Conservation (phyloP, 2,888 invertebrate genomes). For the Panzeria rudis region DNA sequence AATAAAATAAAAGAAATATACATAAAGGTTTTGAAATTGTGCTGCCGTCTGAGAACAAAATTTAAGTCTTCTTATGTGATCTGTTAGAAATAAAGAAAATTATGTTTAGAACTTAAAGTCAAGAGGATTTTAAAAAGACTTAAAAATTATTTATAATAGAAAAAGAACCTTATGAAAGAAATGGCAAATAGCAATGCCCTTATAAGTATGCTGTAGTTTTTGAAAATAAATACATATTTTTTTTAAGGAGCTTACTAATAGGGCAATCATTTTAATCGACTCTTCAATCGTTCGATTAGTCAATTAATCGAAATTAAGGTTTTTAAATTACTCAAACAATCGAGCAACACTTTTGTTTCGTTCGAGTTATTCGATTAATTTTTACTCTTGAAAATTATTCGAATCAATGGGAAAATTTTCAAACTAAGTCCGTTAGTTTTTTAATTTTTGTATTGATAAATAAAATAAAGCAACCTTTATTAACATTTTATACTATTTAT, state of each 20-base stretch:
- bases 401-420: no score
- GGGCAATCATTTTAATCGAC: no score
- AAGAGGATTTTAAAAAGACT: background rate
- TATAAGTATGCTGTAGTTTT: conserved; percentile 2
- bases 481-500: no score
- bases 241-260: background rate
- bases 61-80: conserved; percentile 33
- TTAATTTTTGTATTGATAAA: no score
- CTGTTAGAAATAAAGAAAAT: background rate
- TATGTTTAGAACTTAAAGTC: background rate
- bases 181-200: background rate
- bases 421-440: no score
- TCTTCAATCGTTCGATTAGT: no score
- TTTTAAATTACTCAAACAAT: no score
- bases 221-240: background rate
- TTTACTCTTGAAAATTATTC: no score
- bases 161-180: background rate
- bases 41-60: conserved; percentile 27
- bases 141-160: background rate
- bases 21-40: conserved; percentile 47
- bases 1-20: conserved; percentile 29
- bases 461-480: no score
- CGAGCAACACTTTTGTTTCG: no score
- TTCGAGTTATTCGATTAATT: no score
- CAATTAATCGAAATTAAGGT: no score